Evolutionary conservation across 2,113 vertebrate species (phyloP).

Genomic region (Raja brachyura): DNA sequence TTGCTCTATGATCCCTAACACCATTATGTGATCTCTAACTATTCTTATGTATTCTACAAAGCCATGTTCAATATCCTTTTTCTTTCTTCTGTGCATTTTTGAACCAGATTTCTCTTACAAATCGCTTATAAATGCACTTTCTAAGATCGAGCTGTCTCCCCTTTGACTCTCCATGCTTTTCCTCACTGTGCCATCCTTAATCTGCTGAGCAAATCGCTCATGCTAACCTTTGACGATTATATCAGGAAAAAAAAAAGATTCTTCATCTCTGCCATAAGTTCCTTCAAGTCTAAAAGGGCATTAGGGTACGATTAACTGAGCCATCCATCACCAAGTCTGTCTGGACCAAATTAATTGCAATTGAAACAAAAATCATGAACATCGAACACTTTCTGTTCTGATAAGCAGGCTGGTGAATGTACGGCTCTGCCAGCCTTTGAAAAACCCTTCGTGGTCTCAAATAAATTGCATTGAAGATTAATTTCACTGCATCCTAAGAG

Average conservation of each 20-base stretch:
- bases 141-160: no score
- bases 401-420: not conserved
- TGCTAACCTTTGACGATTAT: not conserved
- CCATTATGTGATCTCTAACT: not conserved
- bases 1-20: not conserved
- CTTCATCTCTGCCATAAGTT: not conserved
- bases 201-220: not conserved
- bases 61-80: not conserved
- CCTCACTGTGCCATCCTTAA: no score
- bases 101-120: not conserved
- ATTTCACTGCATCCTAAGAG: not conserved
- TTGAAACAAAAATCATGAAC: not conserved
- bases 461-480: not conserved
- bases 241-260: no score
- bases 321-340: not conserved
- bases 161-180: no score
- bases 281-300: not conserved
- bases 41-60: not conserved
- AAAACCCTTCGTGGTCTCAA: not conserved
- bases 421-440: not conserved
- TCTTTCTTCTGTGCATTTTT: not conserved
- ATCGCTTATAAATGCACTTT: no score
- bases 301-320: not conserved
- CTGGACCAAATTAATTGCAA: not conserved
- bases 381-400: not conserved